Base-by-base conservation (phyloP, 1,140 invertebrate species). In the Bathynomus jamesi region DNA sequence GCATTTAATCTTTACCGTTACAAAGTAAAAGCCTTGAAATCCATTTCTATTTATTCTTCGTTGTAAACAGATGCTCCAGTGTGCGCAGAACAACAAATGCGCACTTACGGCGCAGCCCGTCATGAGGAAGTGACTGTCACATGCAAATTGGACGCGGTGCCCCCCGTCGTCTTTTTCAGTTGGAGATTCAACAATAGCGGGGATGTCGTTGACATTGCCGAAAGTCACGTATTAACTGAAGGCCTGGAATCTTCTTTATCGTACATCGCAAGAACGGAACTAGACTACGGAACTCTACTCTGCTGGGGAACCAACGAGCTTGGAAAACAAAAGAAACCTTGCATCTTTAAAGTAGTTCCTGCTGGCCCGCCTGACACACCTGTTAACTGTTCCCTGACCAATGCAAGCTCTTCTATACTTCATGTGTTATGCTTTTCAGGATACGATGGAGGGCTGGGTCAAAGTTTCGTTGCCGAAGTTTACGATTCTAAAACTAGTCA, bases 141-240 rank as follows among this genome's bases (percentile, higher is more conserved):
- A 28, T 95, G 94, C 81, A 87, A 91, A 78, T 91, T 95, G 21
- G 92, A 95, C 79, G 91, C 93, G 2, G 94, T 95, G 83, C 94
- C 94, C 0, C 86, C 89, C 67, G 87, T 91, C 2, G 84, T 87
- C 74, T 82, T 91, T 79, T 96, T 95, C 80, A 88, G 88, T 65
- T 95, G 94, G 94, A 93, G 90, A 5, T 95, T 95, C 84, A 95
- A 95, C 83, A 94, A 93, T 81, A 93, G 92, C 1, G 92, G 91
- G 0, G 93, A 94, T 79, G 87, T 90, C 79, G 88, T 88, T 0
- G 90, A 92, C 79, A 70, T 79, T 11, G 70, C 72, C 2, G 77
- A 76, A 60, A 76, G 64, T 24, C 73, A 74, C 60, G 71, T 76
- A 28, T 69, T 69, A 0, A 73, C 78, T 8, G 53, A 73, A 32